These are phyloP conservation scores for Chrysogorgia sp. DNA, from an alignment of 92 coral and sea anemone genomes.

Conservation along the genomic window DNA sequence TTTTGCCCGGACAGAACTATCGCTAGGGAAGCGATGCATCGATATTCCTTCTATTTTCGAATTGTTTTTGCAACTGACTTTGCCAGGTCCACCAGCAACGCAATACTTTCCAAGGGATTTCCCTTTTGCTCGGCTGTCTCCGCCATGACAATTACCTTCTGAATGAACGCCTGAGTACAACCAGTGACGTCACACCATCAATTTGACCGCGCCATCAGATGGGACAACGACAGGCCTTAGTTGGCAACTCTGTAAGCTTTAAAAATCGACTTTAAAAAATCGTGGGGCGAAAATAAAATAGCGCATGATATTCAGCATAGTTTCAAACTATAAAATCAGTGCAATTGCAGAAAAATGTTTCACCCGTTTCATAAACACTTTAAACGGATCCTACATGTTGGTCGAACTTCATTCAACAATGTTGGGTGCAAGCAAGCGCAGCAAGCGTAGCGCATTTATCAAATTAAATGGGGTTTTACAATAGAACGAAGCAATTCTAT, in stretches of 20 bases:
- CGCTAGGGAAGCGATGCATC: constrained; percentile 62
- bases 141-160: constrained; percentile 11
- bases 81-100: constrained; percentile 64
- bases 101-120: constrained; percentile 63
- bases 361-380: constrained; percentile 41
- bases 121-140: constrained; percentile 30
- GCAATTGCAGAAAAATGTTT: neutral
- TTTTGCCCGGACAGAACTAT: constrained; percentile 47
- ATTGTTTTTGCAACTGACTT: constrained; percentile 64
- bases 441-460: too few species aligned
- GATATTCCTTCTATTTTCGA: constrained; percentile 56
- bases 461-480: too few species aligned
- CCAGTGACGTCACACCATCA: constrained; percentile 21
- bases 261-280: constrained; percentile 14
- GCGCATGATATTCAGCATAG: constrained; percentile 32
- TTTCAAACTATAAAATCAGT: constrained; percentile 13
- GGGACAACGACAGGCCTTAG: constrained; percentile 21
- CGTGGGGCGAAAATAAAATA: constrained; percentile 18
- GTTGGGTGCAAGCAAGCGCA: too few species aligned
- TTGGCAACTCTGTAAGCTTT: neutral
- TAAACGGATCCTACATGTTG: too few species aligned
- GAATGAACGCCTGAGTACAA: constrained; percentile 32
- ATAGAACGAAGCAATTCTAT: too few species aligned
- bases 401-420: too few species aligned
- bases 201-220: constrained; percentile 3